Percentiles rank a stretch among this genome's conserved stretches.
These are phyloP conservation scores for Fratercula arctica DNA, from an alignment of 2,797 vertebrate genomes.

Conservation along the genomic window DNA sequence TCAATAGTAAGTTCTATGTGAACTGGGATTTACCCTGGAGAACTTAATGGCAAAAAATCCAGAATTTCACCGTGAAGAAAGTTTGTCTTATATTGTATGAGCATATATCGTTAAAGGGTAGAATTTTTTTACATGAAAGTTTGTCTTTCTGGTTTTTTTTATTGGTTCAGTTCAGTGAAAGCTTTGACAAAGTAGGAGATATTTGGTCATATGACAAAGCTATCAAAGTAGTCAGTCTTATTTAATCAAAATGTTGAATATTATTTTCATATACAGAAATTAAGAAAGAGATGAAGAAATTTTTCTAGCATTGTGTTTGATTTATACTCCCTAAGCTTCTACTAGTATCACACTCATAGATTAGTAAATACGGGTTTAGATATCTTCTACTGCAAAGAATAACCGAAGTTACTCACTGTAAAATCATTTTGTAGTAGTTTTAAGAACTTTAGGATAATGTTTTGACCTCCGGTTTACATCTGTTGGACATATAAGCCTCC, in stretches of 20 bases:
- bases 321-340: neutral
- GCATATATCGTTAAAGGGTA: neutral
- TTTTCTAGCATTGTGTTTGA: neutral
- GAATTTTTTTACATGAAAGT: accelerated
- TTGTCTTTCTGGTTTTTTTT: neutral
- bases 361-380: neutral
- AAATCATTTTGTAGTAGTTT: neutral
- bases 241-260: neutral
- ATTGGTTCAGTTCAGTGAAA: neutral
- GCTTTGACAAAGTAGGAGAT: neutral
- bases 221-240: neutral
- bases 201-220: neutral
- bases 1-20: accelerated
- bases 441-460: neutral
- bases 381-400: neutral
- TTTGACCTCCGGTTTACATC: neutral
- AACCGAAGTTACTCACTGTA: neutral
- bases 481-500: neutral
- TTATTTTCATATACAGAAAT: neutral
- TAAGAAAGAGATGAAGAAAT: neutral
- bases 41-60: neutral
- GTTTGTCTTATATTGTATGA: neutral
- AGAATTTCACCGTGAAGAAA: neutral
- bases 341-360: neutral
- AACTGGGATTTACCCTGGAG: neutral